Conservation (phyloP, 2,113 vertebrate species). For the Sporophila hypoxantha region DNA sequence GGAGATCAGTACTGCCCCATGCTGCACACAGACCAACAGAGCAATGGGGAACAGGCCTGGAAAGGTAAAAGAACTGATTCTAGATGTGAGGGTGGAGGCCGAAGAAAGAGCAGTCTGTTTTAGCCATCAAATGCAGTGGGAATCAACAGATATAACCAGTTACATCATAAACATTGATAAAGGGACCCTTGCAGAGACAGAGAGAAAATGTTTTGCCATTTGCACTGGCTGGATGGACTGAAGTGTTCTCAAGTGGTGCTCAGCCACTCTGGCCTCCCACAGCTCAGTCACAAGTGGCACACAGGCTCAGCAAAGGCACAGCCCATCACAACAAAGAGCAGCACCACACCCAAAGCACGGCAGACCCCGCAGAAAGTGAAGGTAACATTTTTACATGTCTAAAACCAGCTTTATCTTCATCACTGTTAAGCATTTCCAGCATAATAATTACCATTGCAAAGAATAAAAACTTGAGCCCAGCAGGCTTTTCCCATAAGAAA, state of each 20-base stretch:
- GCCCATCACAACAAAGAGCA: not conserved
- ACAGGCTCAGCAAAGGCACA: not conserved
- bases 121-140: not conserved
- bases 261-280: not conserved
- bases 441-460: not conserved
- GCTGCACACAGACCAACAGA: not conserved
- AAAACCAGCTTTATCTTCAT: not conserved
- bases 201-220: not conserved
- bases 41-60: not conserved
- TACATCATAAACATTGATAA: not conserved
- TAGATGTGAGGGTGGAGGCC: not conserved
- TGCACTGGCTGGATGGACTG: not conserved
- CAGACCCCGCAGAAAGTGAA: accelerated
- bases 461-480: not conserved
- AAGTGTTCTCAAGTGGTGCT: not conserved
- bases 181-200: not conserved
- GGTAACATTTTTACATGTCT: not conserved
- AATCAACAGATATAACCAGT: not conserved
- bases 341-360: not conserved
- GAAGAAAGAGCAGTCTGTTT: not conserved
- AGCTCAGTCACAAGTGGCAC: not conserved
- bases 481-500: constrained; percentile 12
- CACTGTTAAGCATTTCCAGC: not conserved
- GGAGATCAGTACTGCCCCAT: not conserved
- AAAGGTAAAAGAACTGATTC: not conserved